phyloP scores from a whole-genome alignment of 2,113 vertebrate species.

The Sorex fumeus region DNA sequence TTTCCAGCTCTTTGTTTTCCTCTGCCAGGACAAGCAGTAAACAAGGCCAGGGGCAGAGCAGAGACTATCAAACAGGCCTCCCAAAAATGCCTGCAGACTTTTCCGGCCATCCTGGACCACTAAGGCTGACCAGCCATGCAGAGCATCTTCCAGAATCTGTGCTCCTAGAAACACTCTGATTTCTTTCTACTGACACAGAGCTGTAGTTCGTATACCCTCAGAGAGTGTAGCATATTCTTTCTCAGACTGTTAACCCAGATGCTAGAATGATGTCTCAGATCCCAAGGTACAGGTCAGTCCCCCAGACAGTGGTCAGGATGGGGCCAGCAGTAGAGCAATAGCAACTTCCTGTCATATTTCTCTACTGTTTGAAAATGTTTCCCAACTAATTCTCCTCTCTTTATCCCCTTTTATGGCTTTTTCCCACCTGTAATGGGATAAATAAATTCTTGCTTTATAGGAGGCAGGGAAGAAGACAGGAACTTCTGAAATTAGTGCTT shows the following conservation, averaged over 20 bases:
- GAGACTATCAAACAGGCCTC: not conserved
- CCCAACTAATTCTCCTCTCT: slow-evolving; percentile 24
- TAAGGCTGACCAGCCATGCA: too few relatives aligned
- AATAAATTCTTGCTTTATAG: slow-evolving; percentile 33
- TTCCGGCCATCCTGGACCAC: too few relatives aligned
- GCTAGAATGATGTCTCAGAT: not conserved
- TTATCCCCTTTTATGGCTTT: slow-evolving; percentile 4
- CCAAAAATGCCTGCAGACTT: too few relatives aligned
- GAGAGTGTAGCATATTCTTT: too few relatives aligned
- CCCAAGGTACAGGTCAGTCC: not conserved
- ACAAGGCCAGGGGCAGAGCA: not conserved
- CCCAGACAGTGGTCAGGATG: not conserved
- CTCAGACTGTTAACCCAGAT: not conserved
- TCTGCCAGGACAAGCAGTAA: not conserved
- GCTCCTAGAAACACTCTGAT: not conserved
- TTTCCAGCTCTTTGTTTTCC: slow-evolving; percentile 34
- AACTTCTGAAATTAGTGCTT: slow-evolving; percentile 34
- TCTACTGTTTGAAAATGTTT: slow-evolving; percentile 2
- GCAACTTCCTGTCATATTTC: slow-evolving; percentile 19
- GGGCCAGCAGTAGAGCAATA: not conserved
- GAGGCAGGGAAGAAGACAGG: not conserved
- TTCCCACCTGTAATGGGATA: not conserved
- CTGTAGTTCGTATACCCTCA: not conserved
- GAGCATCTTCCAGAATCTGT: not conserved
- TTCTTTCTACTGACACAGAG: not conserved